Conservation (phyloP, 92 coral and sea anemone species). For the Heteractis magnifica region DNA sequence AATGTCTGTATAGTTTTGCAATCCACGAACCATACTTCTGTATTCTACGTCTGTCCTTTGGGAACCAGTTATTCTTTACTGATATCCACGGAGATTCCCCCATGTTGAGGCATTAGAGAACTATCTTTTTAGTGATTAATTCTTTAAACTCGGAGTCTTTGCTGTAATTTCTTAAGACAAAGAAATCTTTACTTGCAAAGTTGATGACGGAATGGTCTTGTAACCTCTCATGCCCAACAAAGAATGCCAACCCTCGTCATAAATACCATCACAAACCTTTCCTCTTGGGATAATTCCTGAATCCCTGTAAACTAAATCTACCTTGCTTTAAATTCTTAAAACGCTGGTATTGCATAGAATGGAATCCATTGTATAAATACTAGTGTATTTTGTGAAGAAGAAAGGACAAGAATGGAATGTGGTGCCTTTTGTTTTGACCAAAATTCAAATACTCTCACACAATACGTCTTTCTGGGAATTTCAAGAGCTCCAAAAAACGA, state of each 20-base stretch:
- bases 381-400: conserved; percentile 14
- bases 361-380: conserved; percentile 20
- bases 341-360: conserved; percentile 4
- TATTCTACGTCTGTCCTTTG: conserved; percentile 22
- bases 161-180: conserved; percentile 19
- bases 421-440: conserved; percentile 27
- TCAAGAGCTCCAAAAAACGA: background rate
- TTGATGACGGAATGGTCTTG: conserved; percentile 26
- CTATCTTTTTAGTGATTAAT: conserved; percentile 6
- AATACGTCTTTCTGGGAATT: conserved; percentile 17
- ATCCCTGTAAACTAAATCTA: conserved; percentile 2
- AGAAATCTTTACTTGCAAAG: conserved; percentile 6
- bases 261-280: conserved; percentile 13
- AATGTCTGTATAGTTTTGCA: conserved; percentile 30
- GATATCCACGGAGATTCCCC: conserved; percentile 3
- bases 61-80: conserved; percentile 18
- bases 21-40: conserved; percentile 35
- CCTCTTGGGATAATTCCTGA: conserved; percentile 5
- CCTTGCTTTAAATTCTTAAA: conserved; percentile 10
- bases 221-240: conserved; percentile 18
- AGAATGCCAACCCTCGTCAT: conserved; percentile 12
- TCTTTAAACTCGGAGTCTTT: conserved; percentile 13
- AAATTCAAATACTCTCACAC: conserved; percentile 35
- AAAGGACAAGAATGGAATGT: conserved; percentile 42
- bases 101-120: background rate